phyloP scores from a whole-genome alignment of 1,140 invertebrate genomes.

The Nylanderia fulva region DNA sequence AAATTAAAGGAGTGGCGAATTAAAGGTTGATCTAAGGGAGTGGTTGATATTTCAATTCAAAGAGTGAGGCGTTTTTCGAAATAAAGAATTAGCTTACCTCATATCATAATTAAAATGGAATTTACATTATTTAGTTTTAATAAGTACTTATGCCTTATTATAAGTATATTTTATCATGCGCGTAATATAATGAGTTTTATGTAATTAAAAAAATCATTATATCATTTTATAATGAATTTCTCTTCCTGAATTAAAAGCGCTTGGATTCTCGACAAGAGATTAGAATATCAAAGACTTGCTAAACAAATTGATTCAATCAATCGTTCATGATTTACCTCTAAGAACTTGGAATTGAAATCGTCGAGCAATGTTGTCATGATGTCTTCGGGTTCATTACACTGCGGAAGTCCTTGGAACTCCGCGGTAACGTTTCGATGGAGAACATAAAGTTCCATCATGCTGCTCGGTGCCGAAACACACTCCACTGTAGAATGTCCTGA shows the following conservation, averaged over 20 bases:
- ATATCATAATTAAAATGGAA: background rate
- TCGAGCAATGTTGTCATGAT: conserved; percentile 33
- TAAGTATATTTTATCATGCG: background rate
- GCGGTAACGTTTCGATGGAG: background rate
- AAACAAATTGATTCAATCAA: background rate
- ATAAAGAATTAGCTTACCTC: background rate
- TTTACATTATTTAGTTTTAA: background rate
- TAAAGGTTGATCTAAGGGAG: background rate
- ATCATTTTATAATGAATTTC: background rate
- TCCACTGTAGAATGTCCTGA: conserved; percentile 19
- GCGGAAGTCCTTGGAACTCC: conserved; percentile 26
- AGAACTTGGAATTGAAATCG: conserved; percentile 18
- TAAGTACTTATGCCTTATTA: background rate
- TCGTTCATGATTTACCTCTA: conserved; percentile 31
- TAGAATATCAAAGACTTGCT: background rate
- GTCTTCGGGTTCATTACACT: conserved; percentile 56
- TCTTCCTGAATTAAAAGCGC: background rate
- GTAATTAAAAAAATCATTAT: background rate
- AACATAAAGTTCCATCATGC: conserved; percentile 14
- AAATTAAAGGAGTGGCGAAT: conserved; percentile 1
- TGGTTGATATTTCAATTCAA: background rate
- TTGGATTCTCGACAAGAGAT: background rate
- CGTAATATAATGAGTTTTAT: background rate
- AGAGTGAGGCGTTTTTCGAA: background rate
- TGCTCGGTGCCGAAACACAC: conserved; percentile 37